phyloP scores from a whole-genome alignment of 2,797 vertebrate genomes.

The Zenarchopterus dispar region DNA sequence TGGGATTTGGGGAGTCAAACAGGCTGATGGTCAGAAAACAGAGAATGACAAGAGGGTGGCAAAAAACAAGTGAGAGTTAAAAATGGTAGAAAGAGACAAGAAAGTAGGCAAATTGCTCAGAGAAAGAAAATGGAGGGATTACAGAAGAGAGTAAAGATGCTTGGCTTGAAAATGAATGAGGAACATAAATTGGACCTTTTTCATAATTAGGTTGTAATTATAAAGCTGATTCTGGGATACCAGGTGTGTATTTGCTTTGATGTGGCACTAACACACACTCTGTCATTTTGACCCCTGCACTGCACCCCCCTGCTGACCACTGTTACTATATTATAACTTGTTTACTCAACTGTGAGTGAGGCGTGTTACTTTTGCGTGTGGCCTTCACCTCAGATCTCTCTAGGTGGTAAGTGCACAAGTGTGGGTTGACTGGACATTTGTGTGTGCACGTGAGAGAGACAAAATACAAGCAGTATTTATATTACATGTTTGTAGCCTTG shows the following conservation, averaged over 20 bases:
- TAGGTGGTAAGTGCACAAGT: slow-evolving; percentile 64
- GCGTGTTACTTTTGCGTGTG: slow-evolving; percentile 71
- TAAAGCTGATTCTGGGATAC: slow-evolving; percentile 44
- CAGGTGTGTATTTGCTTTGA: slow-evolving; percentile 65
- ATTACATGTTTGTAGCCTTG: slow-evolving; percentile 39
- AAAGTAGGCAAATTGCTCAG: not conserved
- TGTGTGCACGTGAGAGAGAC: slow-evolving; percentile 19
- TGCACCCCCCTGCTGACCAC: slow-evolving; percentile 56
- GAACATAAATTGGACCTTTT: slow-evolving; percentile 21
- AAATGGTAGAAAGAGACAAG: not conserved
- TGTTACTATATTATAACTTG: slow-evolving; percentile 46
- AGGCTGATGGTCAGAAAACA: not conserved
- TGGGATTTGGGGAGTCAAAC: not conserved
- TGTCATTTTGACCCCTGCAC: slow-evolving; percentile 71
- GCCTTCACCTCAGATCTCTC: slow-evolving; percentile 73
- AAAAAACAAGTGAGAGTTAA: not conserved
- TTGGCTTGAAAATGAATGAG: slow-evolving; percentile 9
- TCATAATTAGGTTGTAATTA: slow-evolving; percentile 59
- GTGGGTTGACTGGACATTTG: slow-evolving; percentile 41
- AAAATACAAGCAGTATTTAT: slow-evolving; percentile 56
- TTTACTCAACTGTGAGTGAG: slow-evolving; percentile 22
- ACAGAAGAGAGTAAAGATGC: slow-evolving; percentile 8
- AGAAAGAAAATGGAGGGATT: not conserved
- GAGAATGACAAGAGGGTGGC: not conserved
- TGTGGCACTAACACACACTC: slow-evolving; percentile 61